A percentile compares a stretch with the other conserved stretches of the same genome.
Evolutionary conservation across 2,113 vertebrate species (phyloP).

Genomic region (Osmerus eperlanus): DNA sequence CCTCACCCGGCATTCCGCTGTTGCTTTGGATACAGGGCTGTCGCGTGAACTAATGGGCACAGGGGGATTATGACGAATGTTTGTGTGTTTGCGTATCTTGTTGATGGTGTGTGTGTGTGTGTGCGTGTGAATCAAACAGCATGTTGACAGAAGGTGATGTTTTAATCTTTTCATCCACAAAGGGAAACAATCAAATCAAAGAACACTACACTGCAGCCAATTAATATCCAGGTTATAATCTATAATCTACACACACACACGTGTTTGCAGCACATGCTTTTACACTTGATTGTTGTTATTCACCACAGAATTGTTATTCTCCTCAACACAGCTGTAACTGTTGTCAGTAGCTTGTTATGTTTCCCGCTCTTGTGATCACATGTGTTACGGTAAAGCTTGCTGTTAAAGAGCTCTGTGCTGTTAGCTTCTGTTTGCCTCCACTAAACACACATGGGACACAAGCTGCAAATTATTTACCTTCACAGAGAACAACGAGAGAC

Average conservation of each 20-base stretch:
- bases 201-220: no score
- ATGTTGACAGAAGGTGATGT: constrained; percentile 4
- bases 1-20: constrained; percentile 52
- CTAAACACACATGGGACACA: background rate
- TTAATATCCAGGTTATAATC: no score
- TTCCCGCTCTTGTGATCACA: constrained; percentile 40
- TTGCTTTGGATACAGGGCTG: constrained; percentile 70
- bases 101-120: no score
- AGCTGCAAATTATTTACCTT: background rate
- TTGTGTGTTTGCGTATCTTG: no score
- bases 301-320: no score
- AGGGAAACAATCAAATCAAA: no score
- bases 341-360: constrained; percentile 38
- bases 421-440: background rate
- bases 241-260: no score
- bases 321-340: constrained; percentile 8
- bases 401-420: background rate
- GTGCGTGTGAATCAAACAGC: constrained; percentile 5
- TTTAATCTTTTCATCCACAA: background rate
- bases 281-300: no score
- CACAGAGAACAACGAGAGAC: background rate
- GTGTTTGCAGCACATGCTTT: background rate
- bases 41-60: constrained; percentile 51
- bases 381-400: constrained; percentile 37
- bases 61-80: constrained; percentile 48